Percentiles rank a stretch among this genome's conserved stretches.
Evolutionary conservation across 2,797 vertebrate species (phyloP).

Genomic region (Clamator glandarius): DNA sequence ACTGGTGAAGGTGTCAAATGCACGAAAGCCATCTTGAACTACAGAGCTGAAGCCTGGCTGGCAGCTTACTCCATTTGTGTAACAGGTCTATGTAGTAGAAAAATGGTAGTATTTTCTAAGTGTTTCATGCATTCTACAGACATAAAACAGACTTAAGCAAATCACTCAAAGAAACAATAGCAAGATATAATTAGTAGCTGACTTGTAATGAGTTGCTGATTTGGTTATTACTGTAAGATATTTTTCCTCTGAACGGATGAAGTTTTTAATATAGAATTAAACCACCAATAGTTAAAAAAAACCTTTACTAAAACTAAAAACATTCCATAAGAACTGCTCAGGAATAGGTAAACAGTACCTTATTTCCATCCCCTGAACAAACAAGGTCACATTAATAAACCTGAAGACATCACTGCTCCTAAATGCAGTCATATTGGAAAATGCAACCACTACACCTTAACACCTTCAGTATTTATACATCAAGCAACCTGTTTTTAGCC

Average conservation of each 20-base stretch:
- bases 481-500: not conserved
- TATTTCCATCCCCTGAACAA: not conserved
- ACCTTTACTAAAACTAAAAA: not conserved
- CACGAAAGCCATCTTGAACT: not conserved
- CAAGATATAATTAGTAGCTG: not conserved
- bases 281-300: not conserved
- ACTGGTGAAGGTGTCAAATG: not conserved
- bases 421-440: not conserved
- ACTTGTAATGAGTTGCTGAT: not conserved
- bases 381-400: not conserved
- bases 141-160: not conserved
- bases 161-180: not conserved
- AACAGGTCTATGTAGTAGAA: not conserved
- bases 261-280: not conserved
- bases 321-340: not conserved
- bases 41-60: not conserved
- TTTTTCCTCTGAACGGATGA: not conserved
- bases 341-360: not conserved
- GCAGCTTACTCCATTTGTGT: not conserved
- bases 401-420: not conserved
- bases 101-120: not conserved
- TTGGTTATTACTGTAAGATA: not conserved
- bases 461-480: not conserved
- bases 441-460: not conserved
- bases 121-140: not conserved